Conservation (phyloP, 2,113 vertebrate genomes). For the Sinocyclocheilus anophthalmus region DNA sequence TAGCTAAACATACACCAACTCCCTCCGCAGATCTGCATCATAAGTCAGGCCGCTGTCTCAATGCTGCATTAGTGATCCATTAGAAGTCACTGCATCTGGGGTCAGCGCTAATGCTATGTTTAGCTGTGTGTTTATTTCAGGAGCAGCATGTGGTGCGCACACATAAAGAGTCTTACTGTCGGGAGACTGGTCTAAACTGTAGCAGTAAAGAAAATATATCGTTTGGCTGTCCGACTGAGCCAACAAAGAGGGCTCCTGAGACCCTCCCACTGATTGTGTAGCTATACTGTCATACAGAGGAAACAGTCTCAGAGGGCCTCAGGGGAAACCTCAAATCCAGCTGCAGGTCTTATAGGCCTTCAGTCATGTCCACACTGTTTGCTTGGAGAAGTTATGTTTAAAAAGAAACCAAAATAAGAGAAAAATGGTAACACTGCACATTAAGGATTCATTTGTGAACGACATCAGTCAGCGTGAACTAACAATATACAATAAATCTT, state of each 20-base stretch:
- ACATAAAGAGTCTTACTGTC: conserved; percentile 43
- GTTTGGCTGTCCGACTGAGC: conserved; percentile 8
- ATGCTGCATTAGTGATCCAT: conserved; percentile 52
- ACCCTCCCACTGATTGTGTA: conserved; percentile 5
- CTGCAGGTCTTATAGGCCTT: not conserved
- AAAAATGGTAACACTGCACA: not conserved
- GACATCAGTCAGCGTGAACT: not conserved
- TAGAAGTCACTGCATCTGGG: conserved; percentile 52
- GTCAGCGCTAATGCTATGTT: conserved; percentile 59
- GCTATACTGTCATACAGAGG: conserved; percentile 4
- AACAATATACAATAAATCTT: no score
- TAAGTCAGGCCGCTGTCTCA: conserved; percentile 37
- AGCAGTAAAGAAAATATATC: conserved; percentile 53
- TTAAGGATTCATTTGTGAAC: not conserved
- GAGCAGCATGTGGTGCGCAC: conserved; percentile 48
- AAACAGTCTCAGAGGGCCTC: not conserved
- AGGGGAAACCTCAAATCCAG: not conserved
- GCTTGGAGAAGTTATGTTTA: not conserved
- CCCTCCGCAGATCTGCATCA: conserved; percentile 20
- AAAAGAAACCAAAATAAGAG: not conserved
- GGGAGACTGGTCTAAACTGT: conserved; percentile 31
- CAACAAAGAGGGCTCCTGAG: not conserved
- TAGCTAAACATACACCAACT: not conserved
- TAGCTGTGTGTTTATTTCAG: conserved; percentile 63
- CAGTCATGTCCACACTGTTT: not conserved